phyloP scores from a whole-genome alignment of 2,888 invertebrate species.

The Alloscopus bannaensis region DNA sequence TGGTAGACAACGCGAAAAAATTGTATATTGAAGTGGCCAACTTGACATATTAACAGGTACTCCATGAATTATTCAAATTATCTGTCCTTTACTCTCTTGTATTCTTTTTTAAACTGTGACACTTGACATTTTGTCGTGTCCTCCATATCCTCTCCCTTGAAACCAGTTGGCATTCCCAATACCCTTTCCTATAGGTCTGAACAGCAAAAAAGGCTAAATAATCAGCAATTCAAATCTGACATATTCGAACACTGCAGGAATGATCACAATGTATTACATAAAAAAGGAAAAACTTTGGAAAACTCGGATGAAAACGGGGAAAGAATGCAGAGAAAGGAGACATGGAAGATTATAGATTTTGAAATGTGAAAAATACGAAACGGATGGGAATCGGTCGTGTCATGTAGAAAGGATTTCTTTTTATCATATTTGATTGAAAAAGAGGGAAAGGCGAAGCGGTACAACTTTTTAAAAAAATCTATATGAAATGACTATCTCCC shows the following conservation, averaged over 20 bases:
- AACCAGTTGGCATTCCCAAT: too few species aligned
- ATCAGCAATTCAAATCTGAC: constrained; percentile 33
- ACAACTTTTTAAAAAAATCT: too few species aligned
- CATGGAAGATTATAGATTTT: too few species aligned
- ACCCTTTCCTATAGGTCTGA: background rate
- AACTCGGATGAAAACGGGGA: background rate
- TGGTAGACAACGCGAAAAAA: too few species aligned
- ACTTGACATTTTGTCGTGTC: constrained; percentile 29
- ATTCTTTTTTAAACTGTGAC: constrained; percentile 22
- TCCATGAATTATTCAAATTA: constrained; percentile 57
- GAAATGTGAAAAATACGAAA: too few species aligned
- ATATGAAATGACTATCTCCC: too few species aligned
- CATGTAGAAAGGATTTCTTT: background rate
- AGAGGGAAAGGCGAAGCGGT: background rate
- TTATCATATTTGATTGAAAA: constrained; percentile 7
- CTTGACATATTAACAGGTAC: constrained; percentile 41
- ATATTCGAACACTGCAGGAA: background rate
- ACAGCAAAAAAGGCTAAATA: constrained; percentile 10
- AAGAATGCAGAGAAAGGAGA: too few species aligned
- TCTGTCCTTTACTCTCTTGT: background rate
- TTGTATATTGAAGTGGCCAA: too few species aligned
- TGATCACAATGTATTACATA: background rate
- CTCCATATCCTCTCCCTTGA: constrained; percentile 13
- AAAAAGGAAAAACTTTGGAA: background rate
- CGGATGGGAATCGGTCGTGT: constrained; percentile 4